phyloP scores from a whole-genome alignment of 2,888 invertebrate genomes.

The Tanytarsus gracilentus region DNA sequence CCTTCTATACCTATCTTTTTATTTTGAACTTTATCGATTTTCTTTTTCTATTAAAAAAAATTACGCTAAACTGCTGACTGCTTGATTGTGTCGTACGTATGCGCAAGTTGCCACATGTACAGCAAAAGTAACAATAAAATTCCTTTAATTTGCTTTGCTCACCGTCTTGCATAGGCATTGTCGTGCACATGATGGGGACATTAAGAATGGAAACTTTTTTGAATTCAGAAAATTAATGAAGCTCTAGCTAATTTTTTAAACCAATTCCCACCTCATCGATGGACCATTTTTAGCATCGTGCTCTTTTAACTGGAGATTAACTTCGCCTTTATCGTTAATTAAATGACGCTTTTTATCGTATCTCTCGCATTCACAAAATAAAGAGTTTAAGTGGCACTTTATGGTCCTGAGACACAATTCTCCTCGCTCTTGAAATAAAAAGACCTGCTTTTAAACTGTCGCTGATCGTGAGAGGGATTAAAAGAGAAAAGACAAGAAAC shows the following conservation, averaged over 20 bases:
- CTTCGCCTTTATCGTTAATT: background rate
- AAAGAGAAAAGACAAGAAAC: background rate
- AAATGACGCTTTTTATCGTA: too few relatives aligned
- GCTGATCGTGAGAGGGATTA: constrained; percentile 14
- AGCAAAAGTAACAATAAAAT: background rate
- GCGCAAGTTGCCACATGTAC: too few relatives aligned
- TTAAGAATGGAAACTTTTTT: background rate
- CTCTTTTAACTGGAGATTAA: too few relatives aligned
- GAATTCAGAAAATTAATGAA: too few relatives aligned
- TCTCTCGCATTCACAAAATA: background rate
- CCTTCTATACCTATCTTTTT: too few relatives aligned
- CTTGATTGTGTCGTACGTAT: background rate
- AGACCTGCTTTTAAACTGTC: background rate
- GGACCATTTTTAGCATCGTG: too few relatives aligned
- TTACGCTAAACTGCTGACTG: background rate
- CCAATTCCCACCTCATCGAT: too few relatives aligned
- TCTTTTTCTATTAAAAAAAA: constrained; percentile 11
- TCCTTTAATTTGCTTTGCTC: constrained; percentile 4
- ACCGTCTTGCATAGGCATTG: background rate
- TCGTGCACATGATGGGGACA: background rate
- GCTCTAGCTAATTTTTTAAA: too few relatives aligned
- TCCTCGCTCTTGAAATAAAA: background rate
- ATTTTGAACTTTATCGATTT: too few relatives aligned
- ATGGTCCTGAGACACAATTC: background rate
- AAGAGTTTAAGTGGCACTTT: background rate